Base-by-base conservation (phyloP, 1,140 invertebrate genomes). In the Mesaphorura yosii region DNA sequence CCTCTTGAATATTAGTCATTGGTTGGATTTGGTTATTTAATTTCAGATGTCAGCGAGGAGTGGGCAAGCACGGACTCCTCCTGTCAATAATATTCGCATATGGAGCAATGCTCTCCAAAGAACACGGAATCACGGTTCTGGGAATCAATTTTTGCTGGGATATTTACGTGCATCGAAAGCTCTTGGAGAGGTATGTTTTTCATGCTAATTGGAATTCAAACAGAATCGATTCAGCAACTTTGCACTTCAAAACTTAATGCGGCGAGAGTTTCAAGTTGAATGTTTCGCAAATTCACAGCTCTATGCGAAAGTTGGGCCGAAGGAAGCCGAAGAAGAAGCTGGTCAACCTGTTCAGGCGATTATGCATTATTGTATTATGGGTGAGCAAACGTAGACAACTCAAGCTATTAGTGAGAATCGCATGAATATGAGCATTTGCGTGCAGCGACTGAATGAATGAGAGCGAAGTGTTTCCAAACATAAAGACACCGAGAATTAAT, bases 121-220 rank as follows among this genome's bases (percentile, higher is more conserved):
- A 79, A 59, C 75, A 77, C 58, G 78, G 77, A 28, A 74, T 79
- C 47, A 78, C 75, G 23, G 71, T 76, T 42, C 60, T 75, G 45
- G 77, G 65, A 29, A 64, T 66, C 34, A 67, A 66, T 55, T 60
- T 64, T 44, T 57, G 59, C 26, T 65, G 66, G 52, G 65, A 67
- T 44, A 39, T 68, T 23, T 63, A 53, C 64, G 55, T 59, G 40
- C 46, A 56, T 42, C 45, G 57, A 39, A 38, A 40, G 39, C 48
- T 41, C 31, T 29, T 59, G 42, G 26, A 27, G 12, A 48, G 41
- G 57, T 59, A 55, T 46, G 53, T 23, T 20, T n/a, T n/a, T n/a
- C 50, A 38, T 48, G 42, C 40, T 31, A 48, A 28, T 10, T 48
- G 10, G 34, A 5, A 41, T 7, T 31, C 39, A n/a, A n/a, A n/a